Base-by-base conservation (phyloP, 1,140 invertebrate genomes). In the Philopotamus ludificatus region DNA sequence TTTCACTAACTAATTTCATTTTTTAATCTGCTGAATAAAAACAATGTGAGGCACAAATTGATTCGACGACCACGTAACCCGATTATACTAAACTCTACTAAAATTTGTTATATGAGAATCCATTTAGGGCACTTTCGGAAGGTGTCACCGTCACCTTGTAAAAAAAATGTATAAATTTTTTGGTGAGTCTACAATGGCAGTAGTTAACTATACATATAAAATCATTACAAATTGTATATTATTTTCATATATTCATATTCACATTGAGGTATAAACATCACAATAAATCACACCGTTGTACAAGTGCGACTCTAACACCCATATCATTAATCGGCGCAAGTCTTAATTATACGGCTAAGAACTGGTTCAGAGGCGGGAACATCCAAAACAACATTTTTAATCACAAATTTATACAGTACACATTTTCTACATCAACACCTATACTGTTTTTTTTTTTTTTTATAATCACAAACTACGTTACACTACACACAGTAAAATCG, bases 401-500 rank as follows among this genome's bases (percentile, higher is more conserved):
- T 28, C 20, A 66, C 25, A 28, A 34, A 59, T 26, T 54, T 62
- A 62, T 62, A 67, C 25, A 63, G 54, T 67, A 67, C 65, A 58
- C 54, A 34, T 54, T 50, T 45, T 67, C 65, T 67, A 67, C 50
- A 26, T 67, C 39, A 67, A 67, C 65, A 67, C 60, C 58, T 26
- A 67, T 63, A 67, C 65, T 60, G 63, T 67, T 59, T n/a, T n/a
- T n/a, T n/a, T n/a, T n/a, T n/a, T n/a, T n/a, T n/a, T 63, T 57
- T 64, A 58, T 63, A 63, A 67, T 67, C 65, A 67, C 65, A 67
- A 67, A 67, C 65, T n/a, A n/a, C n/a, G n/a, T n/a, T n/a, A n/a
- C n/a, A n/a, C n/a, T n/a, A n/a, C n/a, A n/a, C n/a, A n/a, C n/a
- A n/a, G n/a, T n/a, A n/a, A n/a, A n/a, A n/a, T n/a, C n/a, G n/a